Conservation (phyloP, 1,140 invertebrate species). For the Ooceraea biroi region DNA sequence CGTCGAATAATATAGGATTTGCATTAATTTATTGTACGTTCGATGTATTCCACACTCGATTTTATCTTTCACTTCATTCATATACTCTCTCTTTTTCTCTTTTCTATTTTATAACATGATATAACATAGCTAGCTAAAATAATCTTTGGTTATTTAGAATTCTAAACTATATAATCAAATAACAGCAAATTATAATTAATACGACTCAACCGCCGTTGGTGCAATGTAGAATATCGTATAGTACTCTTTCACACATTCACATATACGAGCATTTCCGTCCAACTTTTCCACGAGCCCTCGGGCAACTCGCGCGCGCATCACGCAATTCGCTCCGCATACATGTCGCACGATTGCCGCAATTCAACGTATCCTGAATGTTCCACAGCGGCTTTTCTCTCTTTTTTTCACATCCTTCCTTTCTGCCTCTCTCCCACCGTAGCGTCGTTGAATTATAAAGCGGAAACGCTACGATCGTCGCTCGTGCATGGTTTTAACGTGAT, state of each 20-base stretch:
- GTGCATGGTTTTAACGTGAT: slow-evolving; percentile 24
- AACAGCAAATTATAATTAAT: too few relatives aligned
- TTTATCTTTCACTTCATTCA: background rate
- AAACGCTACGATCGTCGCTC: slow-evolving; percentile 19
- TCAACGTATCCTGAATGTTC: slow-evolving; percentile 27
- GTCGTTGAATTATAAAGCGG: slow-evolving; percentile 66
- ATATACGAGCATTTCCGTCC: too few relatives aligned
- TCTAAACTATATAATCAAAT: too few relatives aligned
- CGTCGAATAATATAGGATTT: background rate
- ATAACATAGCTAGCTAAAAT: too few relatives aligned
- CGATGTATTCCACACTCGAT: background rate
- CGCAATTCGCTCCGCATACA: slow-evolving; percentile 2
- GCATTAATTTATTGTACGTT: background rate
- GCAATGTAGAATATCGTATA: too few relatives aligned
- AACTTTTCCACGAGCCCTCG: background rate
- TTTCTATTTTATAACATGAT: background rate
- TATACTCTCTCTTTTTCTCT: background rate
- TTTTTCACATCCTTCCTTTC: background rate
- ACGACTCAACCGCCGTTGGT: too few relatives aligned
- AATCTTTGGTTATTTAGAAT: too few relatives aligned
- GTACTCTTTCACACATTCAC: too few relatives aligned
- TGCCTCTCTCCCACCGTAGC: background rate
- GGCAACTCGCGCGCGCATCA: background rate
- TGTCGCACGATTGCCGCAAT: slow-evolving; percentile 18
- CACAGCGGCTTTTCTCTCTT: background rate